phyloP scores from a whole-genome alignment of 2,797 vertebrate species.

The Brachyrhaphis roseni region DNA sequence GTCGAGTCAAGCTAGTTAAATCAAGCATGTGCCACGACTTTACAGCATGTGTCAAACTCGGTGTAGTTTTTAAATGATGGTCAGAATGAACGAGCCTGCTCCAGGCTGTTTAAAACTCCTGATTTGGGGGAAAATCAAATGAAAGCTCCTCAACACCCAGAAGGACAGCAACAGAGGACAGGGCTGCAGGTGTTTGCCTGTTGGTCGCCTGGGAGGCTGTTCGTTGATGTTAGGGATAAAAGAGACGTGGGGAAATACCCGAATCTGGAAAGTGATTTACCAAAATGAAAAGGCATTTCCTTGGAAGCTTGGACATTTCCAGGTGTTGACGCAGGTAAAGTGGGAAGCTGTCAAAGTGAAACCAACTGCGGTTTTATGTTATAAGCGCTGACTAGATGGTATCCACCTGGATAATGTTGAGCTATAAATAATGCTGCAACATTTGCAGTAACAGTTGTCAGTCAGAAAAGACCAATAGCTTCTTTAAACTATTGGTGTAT shows the following conservation, averaged over 20 bases:
- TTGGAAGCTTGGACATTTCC: neutral
- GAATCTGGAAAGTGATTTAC: neutral
- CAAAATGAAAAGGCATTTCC: neutral
- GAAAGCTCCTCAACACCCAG: slow-evolving; percentile 22
- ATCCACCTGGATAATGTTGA: neutral
- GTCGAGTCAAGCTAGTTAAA: slow-evolving; percentile 7
- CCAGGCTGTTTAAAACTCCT: slow-evolving; percentile 11
- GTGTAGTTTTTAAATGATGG: slow-evolving; percentile 8
- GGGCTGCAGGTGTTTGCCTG: slow-evolving; percentile 68
- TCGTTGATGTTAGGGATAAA: slow-evolving; percentile 3
- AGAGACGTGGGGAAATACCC: neutral
- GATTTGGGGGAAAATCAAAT: slow-evolving; percentile 30
- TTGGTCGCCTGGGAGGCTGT: slow-evolving; percentile 25
- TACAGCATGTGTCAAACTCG: neutral
- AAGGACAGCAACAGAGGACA: slow-evolving; percentile 31
- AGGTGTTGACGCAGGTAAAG: slow-evolving; percentile 17
- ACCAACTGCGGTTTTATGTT: neutral
- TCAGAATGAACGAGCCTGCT: neutral
- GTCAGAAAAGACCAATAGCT: neutral
- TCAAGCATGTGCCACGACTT: slow-evolving; percentile 12
- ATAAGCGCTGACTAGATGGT: neutral
- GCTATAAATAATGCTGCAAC: neutral
- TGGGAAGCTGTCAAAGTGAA: slow-evolving; percentile 26
- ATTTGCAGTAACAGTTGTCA: neutral
- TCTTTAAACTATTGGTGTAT: neutral